A percentile compares a stretch with the other conserved stretches of the same genome.
phyloP scores from a whole-genome alignment of 2,888 invertebrate genomes.

The Pyralis farinalis region DNA sequence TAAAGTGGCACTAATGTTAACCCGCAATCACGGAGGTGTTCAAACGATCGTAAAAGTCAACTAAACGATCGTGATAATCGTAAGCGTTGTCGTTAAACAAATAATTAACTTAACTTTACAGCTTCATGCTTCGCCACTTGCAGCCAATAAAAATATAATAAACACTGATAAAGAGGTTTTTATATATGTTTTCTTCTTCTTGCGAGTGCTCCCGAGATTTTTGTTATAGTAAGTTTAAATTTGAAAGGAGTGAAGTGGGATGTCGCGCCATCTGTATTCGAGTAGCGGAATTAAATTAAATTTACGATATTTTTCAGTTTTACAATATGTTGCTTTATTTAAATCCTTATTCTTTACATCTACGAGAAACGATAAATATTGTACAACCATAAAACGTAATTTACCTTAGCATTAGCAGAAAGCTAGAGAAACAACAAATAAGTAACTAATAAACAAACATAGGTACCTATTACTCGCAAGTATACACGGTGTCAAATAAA shows the following conservation, averaged over 20 bases:
- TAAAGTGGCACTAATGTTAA: slow-evolving; percentile 43
- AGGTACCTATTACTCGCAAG: too few relatives aligned
- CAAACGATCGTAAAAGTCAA: slow-evolving; percentile 75
- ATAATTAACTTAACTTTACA: slow-evolving; percentile 50
- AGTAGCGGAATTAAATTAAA: slow-evolving; percentile 31
- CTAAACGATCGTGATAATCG: slow-evolving; percentile 68
- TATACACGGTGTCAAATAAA: slow-evolving; percentile 24
- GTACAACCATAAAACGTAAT: too few relatives aligned
- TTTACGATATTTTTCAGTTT: too few relatives aligned
- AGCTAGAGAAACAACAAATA: too few relatives aligned
- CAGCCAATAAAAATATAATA: slow-evolving; percentile 4
- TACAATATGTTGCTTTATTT: too few relatives aligned
- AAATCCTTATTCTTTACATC: too few relatives aligned
- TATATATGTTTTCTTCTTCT: background rate
- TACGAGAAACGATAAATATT: too few relatives aligned
- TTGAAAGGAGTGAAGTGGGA: background rate
- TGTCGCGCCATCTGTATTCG: slow-evolving; percentile 48
- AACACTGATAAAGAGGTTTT: slow-evolving; percentile 1
- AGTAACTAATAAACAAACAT: too few relatives aligned
- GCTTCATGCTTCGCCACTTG: slow-evolving; percentile 8
- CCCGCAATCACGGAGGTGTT: slow-evolving; percentile 63
- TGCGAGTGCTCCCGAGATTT: background rate
- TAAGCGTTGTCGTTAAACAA: slow-evolving; percentile 75
- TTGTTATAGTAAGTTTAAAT: background rate
- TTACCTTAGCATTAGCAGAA: too few relatives aligned